Evolutionary conservation across 2,797 vertebrate genomes (phyloP), one percentile per base, ranked within the genome.

Genomic region (Furcifer pardalis): DNA sequence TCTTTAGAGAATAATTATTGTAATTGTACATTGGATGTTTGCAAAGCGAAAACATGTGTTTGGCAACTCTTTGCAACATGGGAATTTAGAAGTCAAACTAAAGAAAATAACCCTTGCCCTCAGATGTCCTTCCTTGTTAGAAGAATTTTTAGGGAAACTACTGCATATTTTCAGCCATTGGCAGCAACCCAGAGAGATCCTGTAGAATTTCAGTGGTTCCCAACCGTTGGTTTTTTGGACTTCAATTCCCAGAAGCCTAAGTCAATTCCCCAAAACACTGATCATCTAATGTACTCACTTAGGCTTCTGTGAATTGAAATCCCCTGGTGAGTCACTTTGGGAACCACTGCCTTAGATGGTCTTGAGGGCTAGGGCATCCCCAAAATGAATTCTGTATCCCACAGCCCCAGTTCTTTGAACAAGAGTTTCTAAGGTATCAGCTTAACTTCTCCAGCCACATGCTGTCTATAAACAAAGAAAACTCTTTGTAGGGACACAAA

Each of bases 31-130:
- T 74, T 40, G 77, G 59, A 77, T 77, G 6, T 75, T 68, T 7
- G 10, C 46, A 82, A 87, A 87, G 35, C 76, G 72, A n/a, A 76
- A 87, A 80, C 86, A 87, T 80, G 32, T 87, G 82, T 84, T 78
- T 84, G 86, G 86, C 86, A 80, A 37, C 21, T 87, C 63, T 76
- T 62, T 62, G 8, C 30, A 71, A 35, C 12, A 66, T 19, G 69
- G 65, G 82, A 80, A 83, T 80, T 84, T 87, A 77, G 59, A 84
- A 76, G 49, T 65, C 77, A 79, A 60, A 83, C 79, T 76, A 84
- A 4, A 83, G 63, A 68, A 32, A 63, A 42, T 35, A 69, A 17
- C 27, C 32, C 44, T 68, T 62, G 69, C 62, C 42, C 60, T 19
- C 56, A 49, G 42, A 76, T 87, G 76, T 87, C 71, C 52, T 80